Evolutionary conservation across 2,113 vertebrate species (phyloP), one percentile per base, ranked within the genome.

Genomic region (Hucho hucho): DNA sequence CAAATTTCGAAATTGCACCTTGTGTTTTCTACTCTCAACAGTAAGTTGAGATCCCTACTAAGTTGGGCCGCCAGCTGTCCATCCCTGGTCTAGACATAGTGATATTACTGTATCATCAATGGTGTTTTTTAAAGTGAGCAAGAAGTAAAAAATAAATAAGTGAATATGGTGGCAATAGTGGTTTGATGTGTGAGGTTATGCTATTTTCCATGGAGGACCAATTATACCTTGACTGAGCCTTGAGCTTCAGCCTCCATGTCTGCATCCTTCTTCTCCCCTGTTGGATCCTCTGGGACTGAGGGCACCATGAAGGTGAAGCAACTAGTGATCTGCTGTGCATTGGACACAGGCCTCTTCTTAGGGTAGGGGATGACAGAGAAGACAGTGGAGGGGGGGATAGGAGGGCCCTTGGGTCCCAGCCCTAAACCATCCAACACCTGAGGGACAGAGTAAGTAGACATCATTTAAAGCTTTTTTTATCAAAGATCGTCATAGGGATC

Each of bases 381-480:
- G 4, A 90, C 83, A 69, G 79, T n/a, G 0, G 95, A 74, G 20
- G 92, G 88, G 1, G 91, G 94, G 65, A 95, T 89, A 9, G 93
- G 93, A 20, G 93, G 94, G 16, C 93, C 92, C 0, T 79, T 86
- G 0, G 91, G 88, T 43, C 94, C 95, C 76, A 96, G 80, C 0
- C 94, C 96, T 69, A 98, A 76, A 37, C 83, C 49, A 59, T 95
- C 91, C 75, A 97, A 87, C 77, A 97, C 86, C 97, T 99, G 80
- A 43, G 68, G 71, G 3, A 78, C 78, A 46, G 78, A 70, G 13
- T 16, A 14, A 18, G 16, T 61, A 1, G 13, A 61, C 58, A 61
- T 22, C 14, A 28, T 18, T 0, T 16, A 67, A 32, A 67, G 65
- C 14, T 24, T n/a, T 63, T 63, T 22, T 64, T 64, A 64, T 64